phyloP scores from a whole-genome alignment of 2,888 invertebrate species.

The Congeria kusceri region DNA sequence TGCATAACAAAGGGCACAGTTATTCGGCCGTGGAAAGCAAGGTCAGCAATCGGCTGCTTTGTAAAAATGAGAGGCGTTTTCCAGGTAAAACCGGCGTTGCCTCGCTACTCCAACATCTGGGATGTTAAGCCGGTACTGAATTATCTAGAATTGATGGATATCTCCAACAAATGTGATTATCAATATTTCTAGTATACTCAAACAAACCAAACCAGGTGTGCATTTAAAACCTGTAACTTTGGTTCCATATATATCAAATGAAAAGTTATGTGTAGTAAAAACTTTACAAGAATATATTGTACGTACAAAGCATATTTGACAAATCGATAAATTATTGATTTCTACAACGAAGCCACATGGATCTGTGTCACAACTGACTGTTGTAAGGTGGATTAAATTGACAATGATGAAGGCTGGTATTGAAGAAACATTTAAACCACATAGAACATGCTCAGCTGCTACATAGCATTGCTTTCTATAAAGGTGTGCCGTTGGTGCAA shows the following conservation, averaged over 20 bases:
- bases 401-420: slow-evolving; percentile 1
- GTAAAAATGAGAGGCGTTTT: neutral
- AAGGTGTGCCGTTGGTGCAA: neutral
- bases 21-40: too few species aligned
- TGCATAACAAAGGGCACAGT: too few species aligned
- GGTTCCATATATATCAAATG: neutral
- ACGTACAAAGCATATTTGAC: neutral
- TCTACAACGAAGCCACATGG: slow-evolving; percentile 3
- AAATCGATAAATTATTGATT: neutral
- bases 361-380: too few species aligned
- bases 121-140: too few species aligned
- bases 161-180: neutral
- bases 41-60: neutral
- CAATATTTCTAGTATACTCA: neutral
- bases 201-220: neutral
- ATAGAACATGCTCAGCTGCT: slow-evolving; percentile 1
- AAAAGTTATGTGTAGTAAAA: neutral
- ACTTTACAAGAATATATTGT: neutral
- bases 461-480: neutral
- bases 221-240: neutral
- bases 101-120: too few species aligned
- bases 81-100: too few species aligned
- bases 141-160: neutral
- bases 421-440: neutral
- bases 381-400: too few species aligned